A percentile compares a stretch with the other conserved stretches of the same genome.
phyloP scores from a whole-genome alignment of 1,140 invertebrate genomes.

The Aphis craccivora region DNA sequence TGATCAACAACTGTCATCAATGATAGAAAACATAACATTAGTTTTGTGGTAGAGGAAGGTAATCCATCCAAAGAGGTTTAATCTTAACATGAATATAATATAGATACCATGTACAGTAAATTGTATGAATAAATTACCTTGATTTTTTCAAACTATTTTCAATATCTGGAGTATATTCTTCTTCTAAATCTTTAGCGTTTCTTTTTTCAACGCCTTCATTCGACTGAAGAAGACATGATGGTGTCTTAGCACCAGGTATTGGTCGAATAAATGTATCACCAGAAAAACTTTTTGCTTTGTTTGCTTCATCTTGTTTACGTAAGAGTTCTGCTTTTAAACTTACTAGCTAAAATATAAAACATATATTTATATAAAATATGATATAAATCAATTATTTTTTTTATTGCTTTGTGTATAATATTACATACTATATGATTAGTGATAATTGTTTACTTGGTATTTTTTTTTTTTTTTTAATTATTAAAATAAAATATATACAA shows the following conservation, averaged over 20 bases:
- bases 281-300: constrained; percentile 69
- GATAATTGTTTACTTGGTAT: not conserved
- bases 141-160: constrained; percentile 69
- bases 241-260: constrained; percentile 63
- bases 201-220: constrained; percentile 66
- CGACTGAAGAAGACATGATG: constrained; percentile 58
- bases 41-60: too few relatives aligned
- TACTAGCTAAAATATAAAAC: constrained; percentile 67
- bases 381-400: not conserved
- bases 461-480: too few relatives aligned
- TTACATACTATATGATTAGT: not conserved
- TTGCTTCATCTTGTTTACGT: constrained; percentile 78
- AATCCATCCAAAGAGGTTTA: too few relatives aligned
- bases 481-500: too few relatives aligned
- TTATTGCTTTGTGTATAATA: not conserved
- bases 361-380: constrained; percentile 1
- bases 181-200: constrained; percentile 66
- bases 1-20: too few relatives aligned
- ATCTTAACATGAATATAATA: too few relatives aligned
- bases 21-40: too few relatives aligned
- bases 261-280: constrained; percentile 64
- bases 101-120: not conserved
- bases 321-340: constrained; percentile 79
- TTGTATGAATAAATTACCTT: constrained; percentile 65
- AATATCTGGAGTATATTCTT: constrained; percentile 69